Evolutionary conservation across 2,888 invertebrate species (phyloP).

Genomic region (Glaucopsyche alexis): DNA sequence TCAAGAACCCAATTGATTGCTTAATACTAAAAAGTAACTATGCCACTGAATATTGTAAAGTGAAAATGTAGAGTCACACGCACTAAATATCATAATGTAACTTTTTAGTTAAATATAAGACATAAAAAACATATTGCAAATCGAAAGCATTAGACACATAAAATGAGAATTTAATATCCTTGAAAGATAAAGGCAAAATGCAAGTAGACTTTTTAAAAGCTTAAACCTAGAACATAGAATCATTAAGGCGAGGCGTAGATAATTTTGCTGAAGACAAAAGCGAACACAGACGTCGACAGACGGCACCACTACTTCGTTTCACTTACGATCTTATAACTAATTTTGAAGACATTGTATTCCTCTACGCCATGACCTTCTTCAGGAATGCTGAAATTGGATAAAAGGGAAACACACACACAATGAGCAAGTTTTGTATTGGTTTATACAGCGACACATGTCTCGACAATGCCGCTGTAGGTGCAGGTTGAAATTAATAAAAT

Average conservation of each 20-base stretch:
- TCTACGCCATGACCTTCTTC: constrained; percentile 87
- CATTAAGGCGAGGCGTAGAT: constrained; percentile 13
- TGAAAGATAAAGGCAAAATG: constrained; percentile 24
- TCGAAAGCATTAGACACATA: constrained; percentile 29
- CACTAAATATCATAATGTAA: constrained; percentile 14
- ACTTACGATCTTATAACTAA: constrained; percentile 82
- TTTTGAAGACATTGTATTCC: constrained; percentile 66
- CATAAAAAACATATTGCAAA: constrained; percentile 16
- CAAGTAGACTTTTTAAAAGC: constrained; percentile 28
- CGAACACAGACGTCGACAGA: constrained; percentile 32
- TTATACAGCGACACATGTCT: constrained; percentile 34
- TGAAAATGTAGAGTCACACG: not conserved
- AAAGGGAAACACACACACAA: constrained; percentile 58
- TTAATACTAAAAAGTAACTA: not conserved
- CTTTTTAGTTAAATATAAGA: constrained; percentile 10
- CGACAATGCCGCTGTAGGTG: constrained; percentile 30
- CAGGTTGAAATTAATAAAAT: constrained; percentile 7
- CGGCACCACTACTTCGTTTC: constrained; percentile 40
- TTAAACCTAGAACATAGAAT: constrained; percentile 26
- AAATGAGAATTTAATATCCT: not conserved
- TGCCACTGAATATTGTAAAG: not conserved
- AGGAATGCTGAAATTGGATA: constrained; percentile 86
- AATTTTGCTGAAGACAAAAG: constrained; percentile 34
- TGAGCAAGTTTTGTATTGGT: constrained; percentile 27
- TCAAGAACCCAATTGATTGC: constrained; percentile 18